Evolutionary conservation across 2,113 vertebrate genomes (phyloP).

Genomic region (Campylomormyrus numenius): DNA sequence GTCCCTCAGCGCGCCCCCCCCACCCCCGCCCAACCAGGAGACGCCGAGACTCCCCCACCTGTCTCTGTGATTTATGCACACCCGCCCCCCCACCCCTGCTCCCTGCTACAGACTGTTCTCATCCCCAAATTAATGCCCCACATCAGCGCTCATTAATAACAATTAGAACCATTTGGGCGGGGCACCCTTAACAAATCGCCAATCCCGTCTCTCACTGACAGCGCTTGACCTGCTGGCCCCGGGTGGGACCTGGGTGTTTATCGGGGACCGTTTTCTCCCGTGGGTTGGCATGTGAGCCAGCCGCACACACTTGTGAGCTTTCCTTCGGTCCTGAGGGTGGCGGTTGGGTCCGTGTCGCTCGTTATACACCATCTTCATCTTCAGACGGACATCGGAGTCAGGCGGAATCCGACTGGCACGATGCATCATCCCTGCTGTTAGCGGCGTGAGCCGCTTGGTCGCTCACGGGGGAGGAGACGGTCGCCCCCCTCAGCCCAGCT

Average conservation of each 20-base stretch:
- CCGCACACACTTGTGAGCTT: neutral
- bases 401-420: neutral
- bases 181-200: slow-evolving; percentile 73
- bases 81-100: slow-evolving; percentile 50
- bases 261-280: neutral
- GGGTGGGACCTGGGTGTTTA: slow-evolving; percentile 39
- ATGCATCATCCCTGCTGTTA: neutral
- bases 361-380: neutral
- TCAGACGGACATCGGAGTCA: neutral
- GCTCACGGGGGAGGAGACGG: neutral
- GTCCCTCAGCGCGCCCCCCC: neutral
- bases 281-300: neutral
- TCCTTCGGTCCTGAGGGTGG: neutral
- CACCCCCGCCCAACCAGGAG: slow-evolving; percentile 20
- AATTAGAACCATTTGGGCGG: slow-evolving; percentile 69
- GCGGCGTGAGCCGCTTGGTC: too few relatives aligned
- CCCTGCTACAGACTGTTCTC: slow-evolving; percentile 75
- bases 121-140: slow-evolving; percentile 76
- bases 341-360: neutral
- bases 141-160: slow-evolving; percentile 76
- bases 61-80: slow-evolving; percentile 69
- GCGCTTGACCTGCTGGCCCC: slow-evolving; percentile 48
- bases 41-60: slow-evolving; percentile 76
- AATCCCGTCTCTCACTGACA: slow-evolving; percentile 55
- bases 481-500: neutral